Evolutionary conservation across 2,797 vertebrate genomes (phyloP), one percentile per base, ranked within the genome.

Genomic region (Trachurus trachurus): DNA sequence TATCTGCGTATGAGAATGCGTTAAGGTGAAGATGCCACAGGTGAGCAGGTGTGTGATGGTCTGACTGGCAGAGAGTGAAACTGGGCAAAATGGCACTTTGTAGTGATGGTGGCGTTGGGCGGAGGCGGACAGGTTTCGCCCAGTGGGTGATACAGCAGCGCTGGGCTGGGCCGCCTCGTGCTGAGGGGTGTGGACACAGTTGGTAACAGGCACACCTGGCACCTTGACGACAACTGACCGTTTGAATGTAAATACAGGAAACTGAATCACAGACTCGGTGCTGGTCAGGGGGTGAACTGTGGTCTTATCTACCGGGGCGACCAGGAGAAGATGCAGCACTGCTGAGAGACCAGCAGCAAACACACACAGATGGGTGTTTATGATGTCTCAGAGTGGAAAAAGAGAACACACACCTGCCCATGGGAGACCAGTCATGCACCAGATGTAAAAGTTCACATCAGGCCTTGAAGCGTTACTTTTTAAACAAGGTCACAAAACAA

Each of bases 211-310:
- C 22, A 29, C 82, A 83, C 82, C 87, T 85, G 79, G 64, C 39
- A 73, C 83, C 68, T 64, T 12, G 40, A 49, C 16, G 31, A 78
- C 34, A 68, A 60, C 50, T 61, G 39, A 80, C 69, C n/a, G 76
- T 79, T 65, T 79, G n/a, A 84, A 81, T 82, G 84, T 81, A 85
- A 88, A 88, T 64, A 87, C 6, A 6, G 56, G 74, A 71, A 71
- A 49, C 50, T 76, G 71, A 83, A 65, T 83, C 78, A 81, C 34
- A 0, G 44, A 37, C 70, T 52, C 2, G 6, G 63, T 4, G 39
- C 26, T 47, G 67, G 67, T 34, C 37, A 67, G 68, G 13, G 61
- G 63, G 39, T 56, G 60, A 47, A 54, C n/a, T 12, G 49, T 54
- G 53, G 31, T 26, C 1, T 3, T 26, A 26, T 52, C 0, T 22